Conservation (phyloP, 2,888 invertebrate genomes). For the Dasypogon diadema region DNA sequence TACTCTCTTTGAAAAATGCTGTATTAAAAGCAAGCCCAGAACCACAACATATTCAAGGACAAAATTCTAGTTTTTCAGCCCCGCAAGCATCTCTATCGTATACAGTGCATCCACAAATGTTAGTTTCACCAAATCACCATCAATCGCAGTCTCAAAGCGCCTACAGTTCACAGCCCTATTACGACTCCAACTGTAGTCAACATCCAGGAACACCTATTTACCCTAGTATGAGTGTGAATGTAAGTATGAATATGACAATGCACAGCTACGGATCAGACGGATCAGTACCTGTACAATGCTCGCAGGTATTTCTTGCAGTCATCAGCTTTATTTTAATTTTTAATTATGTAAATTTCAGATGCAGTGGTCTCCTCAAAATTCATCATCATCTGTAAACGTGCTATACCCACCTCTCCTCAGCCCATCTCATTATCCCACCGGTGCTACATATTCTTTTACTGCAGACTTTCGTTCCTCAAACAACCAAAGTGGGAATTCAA, state of each 20-base stretch:
- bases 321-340: not conserved
- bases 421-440: conserved; percentile 75
- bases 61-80: conserved; percentile 63
- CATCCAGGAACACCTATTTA: conserved; percentile 73
- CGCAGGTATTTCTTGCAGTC: conserved; percentile 71
- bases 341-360: conserved; percentile 69
- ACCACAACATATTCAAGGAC: conserved; percentile 69
- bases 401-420: conserved; percentile 77
- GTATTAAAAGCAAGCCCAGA: conserved; percentile 80
- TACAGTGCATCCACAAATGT: conserved; percentile 74
- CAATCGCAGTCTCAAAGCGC: conserved; percentile 58
- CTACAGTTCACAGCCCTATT: conserved; percentile 61
- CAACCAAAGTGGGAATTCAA: conserved; percentile 70
- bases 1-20: conserved; percentile 88
- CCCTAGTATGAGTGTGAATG: conserved; percentile 96
- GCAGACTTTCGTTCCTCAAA: conserved; percentile 80
- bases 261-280: conserved; percentile 75
- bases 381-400: conserved; percentile 74
- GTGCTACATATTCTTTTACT: conserved; percentile 85
- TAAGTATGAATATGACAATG: conserved; percentile 97
- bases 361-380: conserved; percentile 79
- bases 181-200: conserved; percentile 63
- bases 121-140: conserved; percentile 71
- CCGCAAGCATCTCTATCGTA: conserved; percentile 70
- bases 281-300: conserved; percentile 71